Evolutionary conservation across 2,888 invertebrate genomes (phyloP).

Genomic region (Eremobia ochroleuca): DNA sequence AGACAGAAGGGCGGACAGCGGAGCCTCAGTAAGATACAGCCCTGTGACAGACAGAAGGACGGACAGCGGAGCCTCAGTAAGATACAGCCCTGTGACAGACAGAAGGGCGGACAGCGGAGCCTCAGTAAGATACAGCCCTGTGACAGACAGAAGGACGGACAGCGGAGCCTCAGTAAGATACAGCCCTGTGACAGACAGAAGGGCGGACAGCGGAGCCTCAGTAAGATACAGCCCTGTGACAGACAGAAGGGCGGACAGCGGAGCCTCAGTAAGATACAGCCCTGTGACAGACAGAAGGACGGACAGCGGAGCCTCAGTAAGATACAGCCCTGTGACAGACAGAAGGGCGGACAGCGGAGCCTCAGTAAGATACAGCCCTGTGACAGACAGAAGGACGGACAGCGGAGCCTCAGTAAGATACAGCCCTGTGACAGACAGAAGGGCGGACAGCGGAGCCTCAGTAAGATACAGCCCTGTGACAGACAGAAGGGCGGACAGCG

Average conservation of each 20-base stretch:
- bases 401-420: background rate
- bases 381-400: background rate
- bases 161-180: background rate
- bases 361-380: background rate
- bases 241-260: too few species aligned
- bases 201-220: background rate
- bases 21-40: too few species aligned
- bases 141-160: too few species aligned
- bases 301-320: background rate
- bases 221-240: too few species aligned
- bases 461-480: background rate
- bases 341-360: background rate
- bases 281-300: too few species aligned
- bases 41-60: too few species aligned
- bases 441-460: background rate
- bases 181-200: too few species aligned
- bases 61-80: background rate
- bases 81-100: too few species aligned
- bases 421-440: too few species aligned
- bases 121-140: too few species aligned
- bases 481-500: background rate
- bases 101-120: background rate
- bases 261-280: background rate
- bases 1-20: background rate
- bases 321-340: too few species aligned